A percentile compares a stretch with the other conserved stretches of the same genome.
Conservation (phyloP, 2,113 vertebrate genomes). For the Silurus meridionalis region DNA sequence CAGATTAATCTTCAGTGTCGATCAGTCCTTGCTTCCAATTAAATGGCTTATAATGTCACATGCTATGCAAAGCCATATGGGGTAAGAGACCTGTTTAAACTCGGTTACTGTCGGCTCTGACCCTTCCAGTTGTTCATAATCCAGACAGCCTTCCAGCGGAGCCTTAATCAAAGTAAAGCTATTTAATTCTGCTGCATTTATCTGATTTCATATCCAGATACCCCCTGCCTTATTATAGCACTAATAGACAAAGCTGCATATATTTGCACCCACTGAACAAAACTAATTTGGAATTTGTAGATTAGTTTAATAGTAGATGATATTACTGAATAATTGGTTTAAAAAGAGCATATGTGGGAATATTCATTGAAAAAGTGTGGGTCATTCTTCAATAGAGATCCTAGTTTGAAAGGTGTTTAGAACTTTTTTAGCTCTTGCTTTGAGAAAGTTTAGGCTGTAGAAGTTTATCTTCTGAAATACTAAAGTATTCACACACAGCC, state of each 20-base stretch:
- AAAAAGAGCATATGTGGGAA: not conserved
- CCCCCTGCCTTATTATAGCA: slow-evolving; percentile 27
- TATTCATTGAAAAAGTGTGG: not conserved
- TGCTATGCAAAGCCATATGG: slow-evolving; percentile 34
- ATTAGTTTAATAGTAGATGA: slow-evolving; percentile 22
- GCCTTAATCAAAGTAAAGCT: slow-evolving; percentile 46
- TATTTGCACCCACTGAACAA: not conserved
- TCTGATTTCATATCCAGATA: slow-evolving; percentile 52
- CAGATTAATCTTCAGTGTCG: slow-evolving; percentile 65
- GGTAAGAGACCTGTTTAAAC: slow-evolving; percentile 45
- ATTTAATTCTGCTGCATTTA: slow-evolving; percentile 33
- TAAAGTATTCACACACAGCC: not conserved
- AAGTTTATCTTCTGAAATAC: not conserved
- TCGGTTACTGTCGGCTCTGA: slow-evolving; percentile 33
- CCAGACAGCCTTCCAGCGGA: slow-evolving; percentile 23
- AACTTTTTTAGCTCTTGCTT: not conserved
- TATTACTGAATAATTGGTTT: slow-evolving; percentile 37
- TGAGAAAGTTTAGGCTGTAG: not conserved
- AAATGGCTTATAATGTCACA: slow-evolving; percentile 54
- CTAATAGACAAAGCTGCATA: slow-evolving; percentile 25
- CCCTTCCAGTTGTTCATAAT: slow-evolving; percentile 44
- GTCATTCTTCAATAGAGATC: not conserved
- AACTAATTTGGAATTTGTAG: not conserved
- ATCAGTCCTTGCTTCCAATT: slow-evolving; percentile 67
- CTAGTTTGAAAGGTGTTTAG: not conserved